These are phyloP conservation scores for Anthopleura xanthogrammica DNA, from an alignment of 92 coral and sea anemone species.

Conservation along the genomic window DNA sequence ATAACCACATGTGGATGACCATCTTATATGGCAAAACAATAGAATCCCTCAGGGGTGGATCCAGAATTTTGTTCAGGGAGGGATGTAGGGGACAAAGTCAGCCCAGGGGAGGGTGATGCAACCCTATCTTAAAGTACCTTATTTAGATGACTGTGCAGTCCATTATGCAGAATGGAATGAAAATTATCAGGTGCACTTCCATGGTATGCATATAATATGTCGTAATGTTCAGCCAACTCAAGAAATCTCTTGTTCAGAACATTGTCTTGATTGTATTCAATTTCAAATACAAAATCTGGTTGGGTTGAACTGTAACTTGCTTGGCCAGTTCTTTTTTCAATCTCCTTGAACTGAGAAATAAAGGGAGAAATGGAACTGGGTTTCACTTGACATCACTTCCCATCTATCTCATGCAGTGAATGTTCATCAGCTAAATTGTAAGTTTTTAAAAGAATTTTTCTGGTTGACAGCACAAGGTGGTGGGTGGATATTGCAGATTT, in stretches of 20 bases:
- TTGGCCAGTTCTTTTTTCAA: conserved; percentile 82
- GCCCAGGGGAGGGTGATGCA: no score
- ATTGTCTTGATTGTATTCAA: conserved; percentile 64
- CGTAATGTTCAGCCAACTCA: conserved; percentile 63
- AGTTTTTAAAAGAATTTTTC: no score
- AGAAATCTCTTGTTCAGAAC: conserved; percentile 69
- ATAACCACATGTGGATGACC: no score
- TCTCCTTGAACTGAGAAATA: conserved; percentile 68
- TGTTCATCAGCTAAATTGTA: no score
- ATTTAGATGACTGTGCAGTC: conserved; percentile 89
- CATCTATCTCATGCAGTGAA: no score
- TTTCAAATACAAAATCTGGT: conserved; percentile 88
- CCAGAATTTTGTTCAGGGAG: no score
- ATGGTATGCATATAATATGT: conserved; percentile 85
- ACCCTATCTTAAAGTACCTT: conserved; percentile 50
- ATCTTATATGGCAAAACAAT: no score
- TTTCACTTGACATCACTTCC: no score
- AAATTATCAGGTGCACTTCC: conserved; percentile 97
- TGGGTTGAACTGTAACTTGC: conserved; percentile 72
- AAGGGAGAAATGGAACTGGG: neutral
- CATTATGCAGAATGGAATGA: conserved; percentile 93
- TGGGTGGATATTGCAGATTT: no score
- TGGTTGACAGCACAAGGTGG: no score
- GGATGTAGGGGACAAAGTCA: no score
- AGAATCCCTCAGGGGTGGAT: no score